A percentile compares a stretch with the other conserved stretches of the same genome.
Evolutionary conservation across 2,888 invertebrate genomes (phyloP).

Genomic region (Luperina nickerlii): DNA sequence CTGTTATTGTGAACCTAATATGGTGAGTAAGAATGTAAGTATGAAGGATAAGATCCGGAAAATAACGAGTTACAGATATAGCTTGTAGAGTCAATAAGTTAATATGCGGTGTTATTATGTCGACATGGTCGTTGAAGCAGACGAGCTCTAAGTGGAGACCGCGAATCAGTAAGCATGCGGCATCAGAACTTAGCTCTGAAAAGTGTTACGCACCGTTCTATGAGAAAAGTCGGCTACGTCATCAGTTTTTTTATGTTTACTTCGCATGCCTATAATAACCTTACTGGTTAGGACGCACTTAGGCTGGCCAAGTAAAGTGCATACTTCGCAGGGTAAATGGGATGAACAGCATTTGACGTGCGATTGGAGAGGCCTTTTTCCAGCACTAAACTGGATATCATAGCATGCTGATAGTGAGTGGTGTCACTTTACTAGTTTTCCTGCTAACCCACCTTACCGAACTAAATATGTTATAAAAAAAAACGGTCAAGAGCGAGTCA

Average conservation of each 20-base stretch:
- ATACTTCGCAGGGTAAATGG: no score
- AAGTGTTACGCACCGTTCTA: no score
- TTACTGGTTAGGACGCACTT: neutral
- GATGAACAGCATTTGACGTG: neutral
- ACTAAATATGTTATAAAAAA: neutral
- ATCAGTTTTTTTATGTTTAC: no score
- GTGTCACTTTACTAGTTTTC: neutral
- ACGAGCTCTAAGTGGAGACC: neutral
- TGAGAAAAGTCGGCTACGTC: no score
- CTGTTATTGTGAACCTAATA: conserved; percentile 12
- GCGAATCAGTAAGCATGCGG: neutral
- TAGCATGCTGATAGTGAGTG: neutral
- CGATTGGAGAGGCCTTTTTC: neutral
- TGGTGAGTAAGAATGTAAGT: neutral
- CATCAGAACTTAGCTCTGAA: no score
- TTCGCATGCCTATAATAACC: no score
- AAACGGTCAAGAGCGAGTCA: no score
- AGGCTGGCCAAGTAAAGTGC: neutral
- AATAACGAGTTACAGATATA: neutral
- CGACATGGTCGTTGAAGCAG: neutral
- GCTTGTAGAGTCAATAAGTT: neutral
- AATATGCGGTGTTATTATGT: neutral
- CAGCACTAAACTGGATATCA: neutral
- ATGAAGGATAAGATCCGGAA: neutral
- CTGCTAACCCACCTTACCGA: neutral